Evolutionary conservation across 1,140 invertebrate species (phyloP).

Genomic region (Grapholita molesta): DNA sequence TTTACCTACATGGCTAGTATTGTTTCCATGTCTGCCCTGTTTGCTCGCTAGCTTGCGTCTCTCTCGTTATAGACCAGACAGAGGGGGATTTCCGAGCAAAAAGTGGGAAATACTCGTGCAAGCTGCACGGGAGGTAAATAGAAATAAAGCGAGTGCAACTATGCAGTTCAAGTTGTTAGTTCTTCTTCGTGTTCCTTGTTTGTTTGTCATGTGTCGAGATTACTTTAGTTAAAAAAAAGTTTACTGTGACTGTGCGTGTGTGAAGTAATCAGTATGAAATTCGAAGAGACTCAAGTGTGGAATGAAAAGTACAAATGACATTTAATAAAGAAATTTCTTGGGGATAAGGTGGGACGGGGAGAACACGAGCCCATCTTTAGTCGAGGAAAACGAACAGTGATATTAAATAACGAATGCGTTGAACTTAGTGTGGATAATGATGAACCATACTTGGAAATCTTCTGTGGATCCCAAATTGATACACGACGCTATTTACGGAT

Average conservation of each 20-base stretch:
- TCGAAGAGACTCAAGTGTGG: background rate
- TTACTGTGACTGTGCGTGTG: background rate
- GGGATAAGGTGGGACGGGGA: background rate
- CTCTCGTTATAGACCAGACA: background rate
- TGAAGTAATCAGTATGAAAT: background rate
- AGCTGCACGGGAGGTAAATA: background rate
- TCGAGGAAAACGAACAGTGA: background rate
- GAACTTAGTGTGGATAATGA: background rate
- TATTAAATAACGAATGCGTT: background rate
- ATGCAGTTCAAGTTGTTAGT: background rate
- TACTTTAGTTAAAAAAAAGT: background rate
- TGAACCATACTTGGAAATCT: background rate
- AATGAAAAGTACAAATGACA: background rate
- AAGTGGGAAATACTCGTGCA: background rate
- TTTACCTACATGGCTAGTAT: background rate
- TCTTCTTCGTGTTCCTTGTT: background rate
- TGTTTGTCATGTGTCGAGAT: background rate
- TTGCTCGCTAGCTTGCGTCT: background rate
- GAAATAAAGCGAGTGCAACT: background rate
- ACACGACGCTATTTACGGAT: background rate
- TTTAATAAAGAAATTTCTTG: background rate
- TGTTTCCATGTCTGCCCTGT: background rate
- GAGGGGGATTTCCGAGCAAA: background rate
- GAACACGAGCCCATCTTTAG: background rate
- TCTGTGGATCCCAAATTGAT: background rate